Percentiles rank a stretch among this genome's conserved stretches.
Conservation (phyloP, 2,113 vertebrate species). For the Gulo gulo region DNA sequence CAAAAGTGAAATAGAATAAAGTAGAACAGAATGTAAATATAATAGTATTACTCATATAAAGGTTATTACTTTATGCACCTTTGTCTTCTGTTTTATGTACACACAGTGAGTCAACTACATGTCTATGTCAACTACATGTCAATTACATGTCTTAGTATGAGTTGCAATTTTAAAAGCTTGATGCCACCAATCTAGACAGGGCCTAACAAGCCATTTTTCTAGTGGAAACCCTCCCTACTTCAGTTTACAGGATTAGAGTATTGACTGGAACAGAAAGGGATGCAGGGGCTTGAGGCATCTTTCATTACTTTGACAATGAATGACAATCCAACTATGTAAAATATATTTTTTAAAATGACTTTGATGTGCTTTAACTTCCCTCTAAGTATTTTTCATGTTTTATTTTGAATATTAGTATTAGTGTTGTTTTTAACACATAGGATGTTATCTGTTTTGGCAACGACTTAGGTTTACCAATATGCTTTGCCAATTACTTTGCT, state of each 20-base stretch:
- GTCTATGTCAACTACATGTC: not conserved
- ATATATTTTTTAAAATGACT: not conserved
- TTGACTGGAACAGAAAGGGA: not conserved
- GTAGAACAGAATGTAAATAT: not conserved
- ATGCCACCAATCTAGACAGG: not conserved
- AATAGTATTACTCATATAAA: not conserved
- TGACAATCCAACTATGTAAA: not conserved
- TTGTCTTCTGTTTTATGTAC: not conserved
- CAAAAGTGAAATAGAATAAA: not conserved
- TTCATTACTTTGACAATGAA: not conserved
- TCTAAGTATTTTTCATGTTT: not conserved
- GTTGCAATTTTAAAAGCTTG: not conserved
- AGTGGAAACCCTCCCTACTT: not conserved
- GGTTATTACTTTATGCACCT: not conserved
- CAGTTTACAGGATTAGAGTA: not conserved
- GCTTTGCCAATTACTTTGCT: not conserved
- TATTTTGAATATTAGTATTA: not conserved
- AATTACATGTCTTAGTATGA: not conserved
- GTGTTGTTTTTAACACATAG: not conserved
- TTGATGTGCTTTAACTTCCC: not conserved
- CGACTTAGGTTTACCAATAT: not conserved
- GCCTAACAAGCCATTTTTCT: not conserved
- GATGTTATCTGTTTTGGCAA: not conserved
- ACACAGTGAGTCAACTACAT: not conserved
- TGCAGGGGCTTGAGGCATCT: not conserved